Evolutionary conservation across 1,140 invertebrate genomes (phyloP), one percentile per base, ranked within the genome.

Genomic region (Choristoneura fumiferana): DNA sequence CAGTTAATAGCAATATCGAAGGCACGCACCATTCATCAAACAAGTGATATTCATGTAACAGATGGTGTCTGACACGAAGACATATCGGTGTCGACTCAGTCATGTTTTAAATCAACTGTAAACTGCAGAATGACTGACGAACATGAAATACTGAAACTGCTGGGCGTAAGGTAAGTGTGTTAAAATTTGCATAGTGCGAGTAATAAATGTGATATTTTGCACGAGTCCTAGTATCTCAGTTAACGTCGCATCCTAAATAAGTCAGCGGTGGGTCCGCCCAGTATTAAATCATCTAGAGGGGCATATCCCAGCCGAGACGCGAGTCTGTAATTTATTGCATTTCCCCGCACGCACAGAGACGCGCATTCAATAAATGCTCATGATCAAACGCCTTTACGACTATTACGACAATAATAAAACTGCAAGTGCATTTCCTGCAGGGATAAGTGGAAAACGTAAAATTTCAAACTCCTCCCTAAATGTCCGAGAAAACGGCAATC

Each of bases 241-340:
- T 0, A 17, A 60, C 45, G 64, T 63, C 55, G 37, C 57, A 65
- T 64, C 57, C 29, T 55, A 69, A 68, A 64, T 63, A 65, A 67
- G 60, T 33, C 53, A 39, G 61, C 58, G 61, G 71, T 69, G 49
- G 61, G 59, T 52, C 62, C 62, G 61, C 39, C 60, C 53, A 56
- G 65, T 60, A 70, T 35, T 77, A 72, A 78, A 81, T 78, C 74
- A 78, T 76, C 55, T 68, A 63, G 68, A 62, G 69, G 67, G 66
- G 68, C 65, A 71, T 58, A n/a, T n/a, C n/a, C n/a, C n/a, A n/a
- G 65, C 63, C 54, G 61, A 9, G 35, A 70, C 62, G 59, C 58
- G 55, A 66, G 58, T 68, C 53, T 43, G 64, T 78, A 73, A 82
- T 81, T 82, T 81, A 84, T 84, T 77, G 67, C 78, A 71, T 71